A percentile compares a stretch with the other conserved stretches of the same genome.
Conservation (phyloP, 2,888 invertebrate species). For the Amphipoea oculea region DNA sequence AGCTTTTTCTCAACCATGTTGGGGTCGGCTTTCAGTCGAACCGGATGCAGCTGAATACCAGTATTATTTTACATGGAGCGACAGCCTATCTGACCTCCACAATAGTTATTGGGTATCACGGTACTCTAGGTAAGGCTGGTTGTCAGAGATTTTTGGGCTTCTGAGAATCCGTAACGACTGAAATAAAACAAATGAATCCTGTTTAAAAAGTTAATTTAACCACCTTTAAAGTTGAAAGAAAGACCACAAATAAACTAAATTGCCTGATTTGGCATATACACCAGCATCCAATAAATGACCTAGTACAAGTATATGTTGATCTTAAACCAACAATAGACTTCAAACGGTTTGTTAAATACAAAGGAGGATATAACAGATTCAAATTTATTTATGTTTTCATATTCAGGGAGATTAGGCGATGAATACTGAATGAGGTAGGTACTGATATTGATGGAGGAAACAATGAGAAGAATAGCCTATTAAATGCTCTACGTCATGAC, state of each 20-base stretch:
- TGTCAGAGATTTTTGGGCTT: too few species aligned
- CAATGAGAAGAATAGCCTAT: slow-evolving; percentile 46
- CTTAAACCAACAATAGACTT: slow-evolving; percentile 42
- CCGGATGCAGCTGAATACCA: too few species aligned
- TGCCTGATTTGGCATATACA: slow-evolving; percentile 31
- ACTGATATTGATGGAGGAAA: slow-evolving; percentile 60
- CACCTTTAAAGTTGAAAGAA: background rate
- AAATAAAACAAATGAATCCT: background rate
- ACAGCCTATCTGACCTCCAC: too few species aligned
- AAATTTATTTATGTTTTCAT: slow-evolving; percentile 72
- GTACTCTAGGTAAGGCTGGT: too few species aligned
- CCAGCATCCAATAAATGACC: slow-evolving; percentile 25
- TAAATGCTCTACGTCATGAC: slow-evolving; percentile 31
- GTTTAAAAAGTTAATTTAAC: slow-evolving; percentile 5
- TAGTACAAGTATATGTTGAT: slow-evolving; percentile 50
- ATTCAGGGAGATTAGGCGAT: slow-evolving; percentile 68
- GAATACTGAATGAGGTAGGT: slow-evolving; percentile 67
- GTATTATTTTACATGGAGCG: too few species aligned
- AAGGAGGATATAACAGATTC: slow-evolving; percentile 59
- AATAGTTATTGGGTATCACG: too few species aligned
- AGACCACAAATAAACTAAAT: slow-evolving; percentile 13
- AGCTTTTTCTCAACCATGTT: too few species aligned
- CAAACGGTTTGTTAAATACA: slow-evolving; percentile 58
- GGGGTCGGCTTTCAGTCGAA: too few species aligned
- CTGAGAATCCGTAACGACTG: too few species aligned